Evolutionary conservation across 2,888 invertebrate genomes (phyloP).

Genomic region (Congeria kusceri): DNA sequence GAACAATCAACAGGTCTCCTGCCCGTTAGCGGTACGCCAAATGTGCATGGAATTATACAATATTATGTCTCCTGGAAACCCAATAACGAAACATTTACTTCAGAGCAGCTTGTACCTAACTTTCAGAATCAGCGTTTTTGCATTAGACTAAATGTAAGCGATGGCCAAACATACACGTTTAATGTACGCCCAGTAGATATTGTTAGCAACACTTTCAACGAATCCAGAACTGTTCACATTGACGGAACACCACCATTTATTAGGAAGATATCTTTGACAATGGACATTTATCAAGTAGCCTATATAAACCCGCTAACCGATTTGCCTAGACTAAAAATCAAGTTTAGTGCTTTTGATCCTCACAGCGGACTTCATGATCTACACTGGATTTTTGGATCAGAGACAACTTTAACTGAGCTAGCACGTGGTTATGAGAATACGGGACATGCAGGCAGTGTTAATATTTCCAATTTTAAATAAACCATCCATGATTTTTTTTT

Average conservation of each 20-base stretch:
- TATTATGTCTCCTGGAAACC: constrained; percentile 39
- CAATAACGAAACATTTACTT: not conserved
- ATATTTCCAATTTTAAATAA: no score
- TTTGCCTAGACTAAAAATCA: not conserved
- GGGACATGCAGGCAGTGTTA: no score
- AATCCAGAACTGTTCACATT: constrained; percentile 35
- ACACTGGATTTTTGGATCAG: not conserved
- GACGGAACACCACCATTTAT: not conserved
- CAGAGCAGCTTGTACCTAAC: constrained; percentile 20
- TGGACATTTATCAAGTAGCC: not conserved
- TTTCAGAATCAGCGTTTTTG: constrained; percentile 50
- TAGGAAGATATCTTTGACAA: not conserved
- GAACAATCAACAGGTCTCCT: constrained; percentile 62
- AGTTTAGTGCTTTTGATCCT: constrained; percentile 9
- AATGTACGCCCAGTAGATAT: constrained; percentile 60
- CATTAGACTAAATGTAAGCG: constrained; percentile 29
- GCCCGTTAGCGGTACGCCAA: constrained; percentile 60
- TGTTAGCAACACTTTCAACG: constrained; percentile 49
- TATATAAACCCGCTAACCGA: not conserved
- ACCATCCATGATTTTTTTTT: not conserved
- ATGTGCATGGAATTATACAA: constrained; percentile 57
- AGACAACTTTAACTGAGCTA: not conserved
- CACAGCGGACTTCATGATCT: not conserved
- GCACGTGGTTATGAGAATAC: no score
- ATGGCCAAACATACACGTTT: constrained; percentile 59